phyloP scores from a whole-genome alignment of 1,140 invertebrate genomes.

The Achatina immaculata region DNA sequence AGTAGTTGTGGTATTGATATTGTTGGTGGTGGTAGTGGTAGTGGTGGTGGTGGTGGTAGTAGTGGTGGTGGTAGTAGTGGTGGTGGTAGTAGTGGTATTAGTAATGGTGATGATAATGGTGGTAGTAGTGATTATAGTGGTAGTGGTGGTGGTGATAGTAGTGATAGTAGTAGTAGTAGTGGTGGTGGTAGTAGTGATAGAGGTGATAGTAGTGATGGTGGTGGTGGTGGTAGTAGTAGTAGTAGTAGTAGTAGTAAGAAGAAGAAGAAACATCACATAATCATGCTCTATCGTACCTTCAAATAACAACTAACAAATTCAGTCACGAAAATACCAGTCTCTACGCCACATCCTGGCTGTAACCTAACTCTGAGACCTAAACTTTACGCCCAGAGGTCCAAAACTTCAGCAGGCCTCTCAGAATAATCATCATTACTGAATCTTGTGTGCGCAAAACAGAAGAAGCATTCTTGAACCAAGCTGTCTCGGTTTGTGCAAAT shows the following conservation, averaged over 20 bases:
- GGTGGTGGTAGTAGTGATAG: conserved; percentile 8
- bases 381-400: too few species aligned
- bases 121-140: conserved; percentile 1
- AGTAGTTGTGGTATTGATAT: too few species aligned
- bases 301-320: too few species aligned
- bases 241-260: background rate
- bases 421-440: too few species aligned
- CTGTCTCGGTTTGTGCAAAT: background rate
- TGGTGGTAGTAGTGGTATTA: background rate
- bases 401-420: too few species aligned
- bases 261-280: too few species aligned
- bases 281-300: too few species aligned
- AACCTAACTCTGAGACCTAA: too few species aligned
- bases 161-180: conserved; percentile 10
- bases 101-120: too few species aligned
- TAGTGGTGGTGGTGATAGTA: conserved; percentile 7
- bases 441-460: background rate
- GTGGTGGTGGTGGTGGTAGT: background rate
- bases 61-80: conserved; percentile 6
- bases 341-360: too few species aligned
- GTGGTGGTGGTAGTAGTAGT: background rate
- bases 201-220: background rate
- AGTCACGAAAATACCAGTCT: too few species aligned
- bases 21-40: too few species aligned
- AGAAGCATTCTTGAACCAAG: background rate